Conservation (phyloP, 2,888 invertebrate species). For the Acronicta alni region DNA sequence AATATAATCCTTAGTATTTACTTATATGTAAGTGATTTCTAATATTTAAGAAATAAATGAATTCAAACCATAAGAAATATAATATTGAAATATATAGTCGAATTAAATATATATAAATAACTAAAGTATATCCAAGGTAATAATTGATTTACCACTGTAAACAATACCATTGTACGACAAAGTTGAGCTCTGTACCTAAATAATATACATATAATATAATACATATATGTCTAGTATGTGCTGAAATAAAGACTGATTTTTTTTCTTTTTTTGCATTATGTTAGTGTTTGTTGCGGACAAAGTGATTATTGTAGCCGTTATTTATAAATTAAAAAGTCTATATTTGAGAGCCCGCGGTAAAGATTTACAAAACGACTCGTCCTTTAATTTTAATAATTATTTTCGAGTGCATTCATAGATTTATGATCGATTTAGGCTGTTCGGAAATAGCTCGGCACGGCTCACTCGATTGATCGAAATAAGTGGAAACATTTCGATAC, state of each 20-base stretch:
- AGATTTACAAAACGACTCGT: background rate
- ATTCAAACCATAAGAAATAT: background rate
- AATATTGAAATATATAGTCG: slow-evolving; percentile 17
- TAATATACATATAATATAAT: slow-evolving; percentile 46
- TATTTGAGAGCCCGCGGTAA: background rate
- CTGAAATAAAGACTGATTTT: slow-evolving; percentile 57
- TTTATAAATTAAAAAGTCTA: background rate
- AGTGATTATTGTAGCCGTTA: slow-evolving; percentile 12
- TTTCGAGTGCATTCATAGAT: background rate
- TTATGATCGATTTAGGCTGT: too few relatives aligned
- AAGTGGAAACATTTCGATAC: too few relatives aligned
- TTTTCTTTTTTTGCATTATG: slow-evolving; percentile 37
- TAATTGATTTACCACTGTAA: slow-evolving; percentile 24
- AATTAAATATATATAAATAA: slow-evolving; percentile 29
- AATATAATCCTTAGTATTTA: too few relatives aligned
- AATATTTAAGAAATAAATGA: background rate
- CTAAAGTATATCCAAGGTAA: slow-evolving; percentile 16
- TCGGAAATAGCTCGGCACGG: too few relatives aligned
- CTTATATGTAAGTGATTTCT: background rate
- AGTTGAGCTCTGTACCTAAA: background rate
- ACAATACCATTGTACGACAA: slow-evolving; percentile 1
- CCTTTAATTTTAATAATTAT: background rate
- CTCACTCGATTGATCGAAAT: too few relatives aligned
- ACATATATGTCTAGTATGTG: slow-evolving; percentile 43
- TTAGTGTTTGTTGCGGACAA: slow-evolving; percentile 14